These are phyloP conservation scores for Entomyzon cyanotis DNA, from an alignment of 2,113 vertebrate genomes.

Conservation along the genomic window DNA sequence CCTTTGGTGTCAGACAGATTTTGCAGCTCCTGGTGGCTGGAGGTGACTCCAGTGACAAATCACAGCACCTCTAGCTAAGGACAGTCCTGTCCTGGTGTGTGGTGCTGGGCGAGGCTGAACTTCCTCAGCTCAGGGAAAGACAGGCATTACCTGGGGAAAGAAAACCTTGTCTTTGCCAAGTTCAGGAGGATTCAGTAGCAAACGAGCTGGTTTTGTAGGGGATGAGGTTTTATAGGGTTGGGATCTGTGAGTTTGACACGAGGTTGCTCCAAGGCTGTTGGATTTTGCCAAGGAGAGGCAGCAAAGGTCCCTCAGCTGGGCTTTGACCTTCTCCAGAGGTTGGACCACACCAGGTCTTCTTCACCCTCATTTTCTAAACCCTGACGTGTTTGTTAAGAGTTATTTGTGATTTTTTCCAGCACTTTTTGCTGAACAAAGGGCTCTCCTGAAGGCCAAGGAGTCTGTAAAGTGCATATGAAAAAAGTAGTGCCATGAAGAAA, in stretches of 20 bases:
- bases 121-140: not conserved
- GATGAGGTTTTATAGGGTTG: not conserved
- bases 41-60: not conserved
- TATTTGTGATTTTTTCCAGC: not conserved
- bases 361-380: not conserved
- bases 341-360: not conserved
- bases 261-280: not conserved
- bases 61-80: not conserved
- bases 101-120: not conserved
- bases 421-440: not conserved
- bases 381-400: rapidly evolving
- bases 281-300: not conserved
- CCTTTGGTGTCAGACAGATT: not conserved
- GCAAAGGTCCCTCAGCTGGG: not conserved
- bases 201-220: not conserved
- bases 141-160: not conserved
- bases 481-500: not conserved
- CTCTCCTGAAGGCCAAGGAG: not conserved
- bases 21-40: not conserved
- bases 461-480: not conserved
- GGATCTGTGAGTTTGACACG: too few species aligned
- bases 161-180: rapidly evolving
- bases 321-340: not conserved
- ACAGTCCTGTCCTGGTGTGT: rapidly evolving
- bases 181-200: not conserved